Percentiles rank a stretch among this genome's conserved stretches.
Evolutionary conservation across 2,888 invertebrate species (phyloP).

Genomic region (Phalera bucephala): DNA sequence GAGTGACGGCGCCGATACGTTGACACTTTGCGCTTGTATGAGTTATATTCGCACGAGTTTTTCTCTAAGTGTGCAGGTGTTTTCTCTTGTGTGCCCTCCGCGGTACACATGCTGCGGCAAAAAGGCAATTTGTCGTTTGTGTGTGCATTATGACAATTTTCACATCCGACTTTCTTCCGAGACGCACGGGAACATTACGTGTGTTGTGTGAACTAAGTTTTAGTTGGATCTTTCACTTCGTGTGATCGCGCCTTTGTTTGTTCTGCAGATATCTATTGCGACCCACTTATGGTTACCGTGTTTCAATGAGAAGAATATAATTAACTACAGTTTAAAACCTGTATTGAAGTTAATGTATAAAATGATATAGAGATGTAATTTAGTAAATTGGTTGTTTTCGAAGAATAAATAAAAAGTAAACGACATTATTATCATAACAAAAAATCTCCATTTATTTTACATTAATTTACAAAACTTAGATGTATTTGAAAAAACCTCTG

Average conservation of each 20-base stretch:
- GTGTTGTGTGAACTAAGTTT: slow-evolving; percentile 48
- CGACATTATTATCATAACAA: slow-evolving; percentile 53
- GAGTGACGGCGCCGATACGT: slow-evolving; percentile 27
- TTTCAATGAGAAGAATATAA: too few relatives aligned
- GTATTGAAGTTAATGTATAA: too few relatives aligned
- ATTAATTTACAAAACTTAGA: slow-evolving; percentile 78
- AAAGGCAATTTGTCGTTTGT: slow-evolving; percentile 61
- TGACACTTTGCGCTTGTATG: slow-evolving; percentile 38
- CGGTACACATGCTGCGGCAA: slow-evolving; percentile 47
- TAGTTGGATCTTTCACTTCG: slow-evolving; percentile 47
- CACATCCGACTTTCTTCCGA: slow-evolving; percentile 81
- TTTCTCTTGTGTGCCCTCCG: slow-evolving; percentile 55
- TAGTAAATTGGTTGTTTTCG: too few relatives aligned
- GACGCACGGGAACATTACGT: slow-evolving; percentile 49
- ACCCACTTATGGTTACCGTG: slow-evolving; percentile 33
- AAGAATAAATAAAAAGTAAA: slow-evolving; percentile 21
- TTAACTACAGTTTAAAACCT: too few relatives aligned
- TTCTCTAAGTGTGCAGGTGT: slow-evolving; percentile 34
- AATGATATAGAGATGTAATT: too few relatives aligned
- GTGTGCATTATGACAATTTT: slow-evolving; percentile 75
- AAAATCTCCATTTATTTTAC: slow-evolving; percentile 82
- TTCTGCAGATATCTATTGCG: slow-evolving; percentile 47
- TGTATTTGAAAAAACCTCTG: slow-evolving; percentile 60
- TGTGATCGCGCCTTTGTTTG: slow-evolving; percentile 71
- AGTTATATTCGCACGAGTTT: slow-evolving; percentile 30